phyloP scores from a whole-genome alignment of 2,797 vertebrate species.

The Acipenser transmontanus region DNA sequence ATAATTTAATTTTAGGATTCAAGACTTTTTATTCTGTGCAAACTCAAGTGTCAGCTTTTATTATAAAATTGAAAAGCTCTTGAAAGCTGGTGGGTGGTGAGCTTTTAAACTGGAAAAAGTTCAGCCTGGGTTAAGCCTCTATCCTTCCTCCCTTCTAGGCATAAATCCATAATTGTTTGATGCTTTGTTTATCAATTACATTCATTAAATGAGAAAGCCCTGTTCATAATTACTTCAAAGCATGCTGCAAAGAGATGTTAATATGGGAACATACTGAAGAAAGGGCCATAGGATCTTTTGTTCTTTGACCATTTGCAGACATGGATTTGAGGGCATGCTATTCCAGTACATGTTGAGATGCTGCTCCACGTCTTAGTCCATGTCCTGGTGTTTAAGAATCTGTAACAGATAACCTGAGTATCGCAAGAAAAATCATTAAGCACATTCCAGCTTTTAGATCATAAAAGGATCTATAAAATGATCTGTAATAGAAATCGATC shows the following conservation, averaged over 20 bases:
- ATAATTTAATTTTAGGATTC: constrained; percentile 22
- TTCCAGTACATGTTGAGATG: too few relatives aligned
- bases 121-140: constrained; percentile 6
- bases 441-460: too few relatives aligned
- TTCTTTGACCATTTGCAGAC: neutral
- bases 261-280: constrained; percentile 15
- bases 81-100: constrained; percentile 20
- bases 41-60: constrained; percentile 22
- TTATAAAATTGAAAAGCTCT: constrained; percentile 15
- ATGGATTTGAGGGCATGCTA: neutral
- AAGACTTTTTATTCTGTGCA: constrained; percentile 20
- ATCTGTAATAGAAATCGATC: too few relatives aligned
- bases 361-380: too few relatives aligned
- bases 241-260: constrained; percentile 10
- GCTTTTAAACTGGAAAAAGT: constrained; percentile 17
- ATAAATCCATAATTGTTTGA: constrained; percentile 24
- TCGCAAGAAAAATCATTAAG: too few relatives aligned
- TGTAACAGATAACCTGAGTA: too few relatives aligned
- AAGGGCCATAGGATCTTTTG: neutral
- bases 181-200: constrained; percentile 37
- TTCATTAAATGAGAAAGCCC: constrained; percentile 28
- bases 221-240: constrained; percentile 24
- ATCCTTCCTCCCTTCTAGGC: constrained; percentile 13
- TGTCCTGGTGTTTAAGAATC: too few relatives aligned
- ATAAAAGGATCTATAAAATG: too few relatives aligned